These are phyloP conservation scores for Ennomos quercinarius DNA, from an alignment of 2,888 invertebrate species.

Conservation along the genomic window DNA sequence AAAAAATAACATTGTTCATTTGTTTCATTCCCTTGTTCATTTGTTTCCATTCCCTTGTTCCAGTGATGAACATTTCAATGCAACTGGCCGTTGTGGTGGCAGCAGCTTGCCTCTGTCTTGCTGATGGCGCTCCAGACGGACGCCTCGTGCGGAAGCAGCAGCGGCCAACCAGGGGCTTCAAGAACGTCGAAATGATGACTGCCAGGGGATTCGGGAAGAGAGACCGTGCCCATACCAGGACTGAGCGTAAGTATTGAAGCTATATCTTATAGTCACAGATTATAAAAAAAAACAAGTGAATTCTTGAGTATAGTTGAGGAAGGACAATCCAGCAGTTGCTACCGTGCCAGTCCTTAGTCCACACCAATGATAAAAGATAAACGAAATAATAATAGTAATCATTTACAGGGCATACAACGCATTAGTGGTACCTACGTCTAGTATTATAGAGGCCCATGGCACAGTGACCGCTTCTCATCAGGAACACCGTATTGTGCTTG, in stretches of 20 bases:
- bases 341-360: too few species aligned
- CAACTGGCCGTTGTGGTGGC: slow-evolving; percentile 69
- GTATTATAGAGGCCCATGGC: neutral
- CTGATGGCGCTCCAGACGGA: slow-evolving; percentile 68
- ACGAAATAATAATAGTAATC: too few species aligned
- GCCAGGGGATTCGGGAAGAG: slow-evolving; percentile 88
- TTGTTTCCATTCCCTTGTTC: slow-evolving; percentile 26
- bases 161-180: slow-evolving; percentile 87
- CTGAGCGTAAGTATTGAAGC: slow-evolving; percentile 67
- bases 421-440: too few species aligned
- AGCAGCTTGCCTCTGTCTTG: slow-evolving; percentile 70
- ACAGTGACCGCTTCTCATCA: neutral
- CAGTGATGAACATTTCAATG: slow-evolving; percentile 78
- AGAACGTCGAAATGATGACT: slow-evolving; percentile 87
- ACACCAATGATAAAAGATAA: too few species aligned
- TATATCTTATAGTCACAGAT: too few species aligned
- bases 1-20: neutral
- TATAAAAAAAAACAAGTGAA: too few species aligned
- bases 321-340: too few species aligned
- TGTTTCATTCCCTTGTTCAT: slow-evolving; percentile 23
- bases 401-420: too few species aligned
- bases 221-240: slow-evolving; percentile 69
- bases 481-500: neutral
- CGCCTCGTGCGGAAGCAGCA: slow-evolving; percentile 75
- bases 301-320: too few species aligned